Base-by-base conservation (phyloP, 2,113 vertebrate species). In the Raphicerus campestris region DNA sequence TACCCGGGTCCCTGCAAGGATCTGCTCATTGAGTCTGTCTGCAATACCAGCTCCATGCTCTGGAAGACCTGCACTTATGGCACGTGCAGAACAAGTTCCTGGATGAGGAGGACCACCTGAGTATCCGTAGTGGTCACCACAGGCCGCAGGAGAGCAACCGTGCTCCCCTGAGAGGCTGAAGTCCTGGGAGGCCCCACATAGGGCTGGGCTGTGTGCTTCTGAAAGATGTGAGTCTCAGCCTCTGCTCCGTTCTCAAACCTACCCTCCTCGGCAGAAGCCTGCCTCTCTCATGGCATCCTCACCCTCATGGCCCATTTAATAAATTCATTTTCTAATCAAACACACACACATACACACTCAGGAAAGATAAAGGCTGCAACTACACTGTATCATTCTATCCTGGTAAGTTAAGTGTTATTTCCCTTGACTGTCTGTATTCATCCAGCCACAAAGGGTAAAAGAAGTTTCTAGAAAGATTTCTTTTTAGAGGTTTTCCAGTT, bases 401-500 rank as follows among this genome's bases (percentile, higher is more conserved):
- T 73, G 45, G 22, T 70, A 55, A 70, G 60, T 39, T 56, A 42
- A 35, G 20, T 90, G 42, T 73, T 60, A 56, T 78, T 90, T 82
- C 55, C 73, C 35, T 88, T 49, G 70, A 86, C 42, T 77, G 28
- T 55, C 70, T 45, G 39, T 32, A 66, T 30, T 94, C 20, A 39
- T 14, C n/a, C 45, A 91, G 61, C 49, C 24, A 11, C 61, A 61
- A 91, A 47, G 55, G 45, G 53, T 47, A 81, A 88, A 96, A 95
- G 20, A 92, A 30, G 45, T 83, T 93, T 89, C 51, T 82, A 78
- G 87, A 89, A 61, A 56, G 10, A 86, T n/a, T 80, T 73, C 49
- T 78, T 94, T 96, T 16, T 82, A 30, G 32, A 93, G 80, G 56
- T 95, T 93, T 89, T 60, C 53, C 56, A 58, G 56, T 58, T 58